These are phyloP conservation scores for Coendou prehensilis DNA, from an alignment of 2,797 vertebrate genomes.

Conservation along the genomic window DNA sequence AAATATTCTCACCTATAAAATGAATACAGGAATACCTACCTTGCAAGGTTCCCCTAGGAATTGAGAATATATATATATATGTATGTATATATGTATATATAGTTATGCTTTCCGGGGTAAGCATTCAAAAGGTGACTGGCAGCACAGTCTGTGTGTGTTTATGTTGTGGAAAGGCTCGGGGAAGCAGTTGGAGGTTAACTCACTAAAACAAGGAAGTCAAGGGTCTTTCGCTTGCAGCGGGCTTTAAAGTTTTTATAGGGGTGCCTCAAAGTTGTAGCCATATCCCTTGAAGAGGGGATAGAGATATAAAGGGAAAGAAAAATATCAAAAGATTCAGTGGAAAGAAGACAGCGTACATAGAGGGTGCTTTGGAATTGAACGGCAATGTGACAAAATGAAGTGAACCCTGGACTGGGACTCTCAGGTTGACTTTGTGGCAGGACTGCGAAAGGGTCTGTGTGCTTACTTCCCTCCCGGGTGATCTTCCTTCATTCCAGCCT, in stretches of 20 bases:
- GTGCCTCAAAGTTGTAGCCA: background rate
- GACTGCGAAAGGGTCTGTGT: background rate
- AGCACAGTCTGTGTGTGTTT: background rate
- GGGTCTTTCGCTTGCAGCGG: background rate
- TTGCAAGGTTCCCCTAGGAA: background rate
- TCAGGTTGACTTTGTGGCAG: background rate
- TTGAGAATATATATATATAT: background rate
- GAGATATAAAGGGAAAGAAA: background rate
- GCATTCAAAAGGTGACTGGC: background rate
- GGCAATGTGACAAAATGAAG: background rate
- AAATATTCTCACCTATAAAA: background rate
- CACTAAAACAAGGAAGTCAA: background rate
- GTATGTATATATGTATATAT: too few relatives aligned
- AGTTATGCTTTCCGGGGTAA: background rate
- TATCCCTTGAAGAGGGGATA: background rate
- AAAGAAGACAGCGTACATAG: background rate
- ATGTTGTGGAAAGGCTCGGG: background rate
- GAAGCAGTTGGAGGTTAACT: background rate
- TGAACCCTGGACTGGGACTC: background rate
- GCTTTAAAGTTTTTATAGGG: background rate
- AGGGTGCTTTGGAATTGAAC: background rate
- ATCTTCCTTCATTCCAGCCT: background rate
- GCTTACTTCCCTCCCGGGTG: background rate
- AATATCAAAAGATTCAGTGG: background rate
- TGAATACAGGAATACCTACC: background rate